Evolutionary conservation across 2,113 vertebrate genomes (phyloP).

Genomic region (Cebus imitator): DNA sequence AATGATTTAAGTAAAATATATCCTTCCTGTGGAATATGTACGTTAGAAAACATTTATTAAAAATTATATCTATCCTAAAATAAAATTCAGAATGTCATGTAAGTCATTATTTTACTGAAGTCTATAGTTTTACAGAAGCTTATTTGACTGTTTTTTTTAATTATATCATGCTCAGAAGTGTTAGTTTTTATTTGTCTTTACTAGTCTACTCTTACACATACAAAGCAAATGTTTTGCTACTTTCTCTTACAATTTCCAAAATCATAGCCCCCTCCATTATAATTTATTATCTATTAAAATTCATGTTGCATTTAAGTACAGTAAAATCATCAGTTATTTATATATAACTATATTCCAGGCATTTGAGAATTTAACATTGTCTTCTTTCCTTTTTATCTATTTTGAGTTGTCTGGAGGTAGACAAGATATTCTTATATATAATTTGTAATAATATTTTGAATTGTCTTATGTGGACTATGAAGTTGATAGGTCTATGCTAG

Average conservation of each 20-base stretch:
- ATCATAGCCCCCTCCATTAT: not conserved
- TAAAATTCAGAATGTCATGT: not conserved
- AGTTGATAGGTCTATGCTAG: not conserved
- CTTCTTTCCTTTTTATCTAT: not conserved
- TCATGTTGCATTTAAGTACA: not conserved
- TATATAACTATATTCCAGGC: not conserved
- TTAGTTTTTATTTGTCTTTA: not conserved
- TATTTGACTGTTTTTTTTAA: not conserved
- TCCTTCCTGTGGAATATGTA: not conserved
- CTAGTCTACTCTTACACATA: not conserved
- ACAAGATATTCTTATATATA: not conserved
- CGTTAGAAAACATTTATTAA: conserved; percentile 18
- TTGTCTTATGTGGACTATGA: not conserved
- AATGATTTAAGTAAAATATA: not conserved
- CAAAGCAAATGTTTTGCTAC: not conserved
- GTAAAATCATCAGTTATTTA: not conserved
- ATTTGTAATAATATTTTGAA: not conserved
- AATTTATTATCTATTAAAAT: not conserved
- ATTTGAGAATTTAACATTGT: not conserved
- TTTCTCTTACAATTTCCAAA: not conserved
- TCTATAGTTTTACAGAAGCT: not conserved
- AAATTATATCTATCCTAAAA: not conserved
- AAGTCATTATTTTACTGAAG: conserved; percentile 26
- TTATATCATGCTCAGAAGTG: not conserved
- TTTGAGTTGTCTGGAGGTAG: not conserved